Base-by-base conservation (phyloP, 2,797 vertebrate genomes). In the Danionella dracula region DNA sequence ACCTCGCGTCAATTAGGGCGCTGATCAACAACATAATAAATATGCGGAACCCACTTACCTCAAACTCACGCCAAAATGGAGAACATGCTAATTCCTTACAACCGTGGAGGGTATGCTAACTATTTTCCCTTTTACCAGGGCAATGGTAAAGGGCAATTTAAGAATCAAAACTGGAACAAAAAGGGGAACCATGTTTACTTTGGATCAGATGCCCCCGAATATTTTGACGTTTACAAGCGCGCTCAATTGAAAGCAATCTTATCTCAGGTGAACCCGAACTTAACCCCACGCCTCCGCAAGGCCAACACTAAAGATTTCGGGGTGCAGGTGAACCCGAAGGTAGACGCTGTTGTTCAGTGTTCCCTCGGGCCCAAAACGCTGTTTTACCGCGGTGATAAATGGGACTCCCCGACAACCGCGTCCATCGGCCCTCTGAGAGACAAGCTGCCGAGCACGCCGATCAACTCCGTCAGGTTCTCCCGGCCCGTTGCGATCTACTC, bases 311-410 rank as follows among this genome's bases (percentile, higher is more conserved):
- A 90, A 53, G 94, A 99, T 50, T 92, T 90, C 71, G 93, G 90
- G 0, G 92, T 98, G 34, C 96, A 98, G 86, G 94, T 97, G 0
- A 98, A 91, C 86, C 95, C 93, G 29, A 87, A 85, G 64, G 84
- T 78, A 17, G 93, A 97, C 77, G 89, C 84, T 5, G 84, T 91
- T 4, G 92, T 96, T 68, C 96, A 98, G 83, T 98, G 96, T 80
- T 90, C 94, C 4, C 82, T 98, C 2, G 96, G 96, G 8, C 91
- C 94, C 29, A 86, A 93, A 67, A 93, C 93, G 8, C 88, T 97
- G 49, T 81, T 79, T 4, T 79, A 76, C 49, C 21, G 41, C 35
- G 61, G 76, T 0, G 40, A 59, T 5, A 74, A 68, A 2, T 73
- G 12, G 6, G 27, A 2, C 12, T 15, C 63, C 21, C 20, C 49